Evolutionary conservation across 1,140 invertebrate genomes (phyloP).

Genomic region (Gonatopus flavifemur): DNA sequence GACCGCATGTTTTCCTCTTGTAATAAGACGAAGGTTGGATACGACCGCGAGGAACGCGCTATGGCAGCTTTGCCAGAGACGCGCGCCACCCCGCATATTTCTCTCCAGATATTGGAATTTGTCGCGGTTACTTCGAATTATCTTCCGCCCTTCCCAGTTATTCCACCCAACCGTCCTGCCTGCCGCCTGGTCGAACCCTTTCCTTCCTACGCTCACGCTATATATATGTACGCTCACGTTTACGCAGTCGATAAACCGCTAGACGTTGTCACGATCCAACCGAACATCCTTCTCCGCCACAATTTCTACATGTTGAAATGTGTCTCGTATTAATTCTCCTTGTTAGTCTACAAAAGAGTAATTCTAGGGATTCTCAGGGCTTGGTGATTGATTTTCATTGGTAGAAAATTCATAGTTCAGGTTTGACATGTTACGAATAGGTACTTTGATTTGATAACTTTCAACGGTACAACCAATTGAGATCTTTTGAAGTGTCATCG

Average conservation of each 20-base stretch:
- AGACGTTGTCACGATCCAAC: slow-evolving; percentile 12
- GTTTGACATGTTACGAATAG: no score
- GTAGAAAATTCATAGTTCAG: no score
- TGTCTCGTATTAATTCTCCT: no score
- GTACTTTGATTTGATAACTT: no score
- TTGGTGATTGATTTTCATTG: no score
- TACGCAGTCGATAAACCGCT: slow-evolving; percentile 45
- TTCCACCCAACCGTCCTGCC: no score
- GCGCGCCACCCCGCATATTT: slow-evolving; percentile 51
- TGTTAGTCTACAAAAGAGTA: no score
- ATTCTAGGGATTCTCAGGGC: no score
- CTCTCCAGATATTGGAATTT: slow-evolving; percentile 59
- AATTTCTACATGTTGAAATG: no score
- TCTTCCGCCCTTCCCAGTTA: slow-evolving; percentile 52
- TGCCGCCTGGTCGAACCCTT: slow-evolving; percentile 40
- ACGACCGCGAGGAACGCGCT: slow-evolving; percentile 51
- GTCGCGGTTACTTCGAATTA: slow-evolving; percentile 59
- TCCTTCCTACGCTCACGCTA: slow-evolving; percentile 10
- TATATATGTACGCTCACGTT: slow-evolving; percentile 22
- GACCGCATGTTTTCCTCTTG: slow-evolving; percentile 28
- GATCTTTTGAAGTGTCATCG: no score
- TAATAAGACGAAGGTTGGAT: slow-evolving; percentile 52
- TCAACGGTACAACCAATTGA: no score
- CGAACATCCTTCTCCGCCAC: no score
- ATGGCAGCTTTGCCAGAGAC: slow-evolving; percentile 44